Percentiles rank a stretch among this genome's conserved stretches.
Conservation (phyloP, 2,797 vertebrate species). For the Coregonus sp. region DNA sequence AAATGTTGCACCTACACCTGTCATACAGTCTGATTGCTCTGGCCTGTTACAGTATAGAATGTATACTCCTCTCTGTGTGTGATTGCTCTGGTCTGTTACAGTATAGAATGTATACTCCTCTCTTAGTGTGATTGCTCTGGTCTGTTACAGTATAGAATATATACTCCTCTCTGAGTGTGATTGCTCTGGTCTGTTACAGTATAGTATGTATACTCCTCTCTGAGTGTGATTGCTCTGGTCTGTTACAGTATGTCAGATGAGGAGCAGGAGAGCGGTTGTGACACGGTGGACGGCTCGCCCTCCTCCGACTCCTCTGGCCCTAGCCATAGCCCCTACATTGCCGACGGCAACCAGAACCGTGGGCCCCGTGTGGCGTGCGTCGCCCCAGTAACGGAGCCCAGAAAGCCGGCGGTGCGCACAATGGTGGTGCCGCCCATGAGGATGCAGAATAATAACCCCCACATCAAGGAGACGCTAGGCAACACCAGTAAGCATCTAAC, state of each 20-base stretch:
- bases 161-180: not conserved
- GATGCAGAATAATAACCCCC: conserved; percentile 81
- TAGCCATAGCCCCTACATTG: conserved; percentile 84
- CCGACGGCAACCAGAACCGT: conserved; percentile 81
- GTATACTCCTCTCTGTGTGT: too few relatives aligned
- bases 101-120: too few relatives aligned
- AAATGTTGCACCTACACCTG: not conserved
- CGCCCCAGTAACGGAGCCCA: conserved; percentile 78
- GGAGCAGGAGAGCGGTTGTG: conserved; percentile 94
- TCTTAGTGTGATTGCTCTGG: too few relatives aligned
- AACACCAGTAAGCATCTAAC: conserved; percentile 78
- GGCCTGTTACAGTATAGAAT: too few relatives aligned
- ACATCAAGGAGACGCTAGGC: conserved; percentile 71
- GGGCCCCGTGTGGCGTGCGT: conserved; percentile 75
- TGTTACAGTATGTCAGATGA: conserved; percentile 91
- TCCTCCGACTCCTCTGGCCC: conserved; percentile 87
- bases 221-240: conserved; percentile 19
- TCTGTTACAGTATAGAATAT: too few relatives aligned
- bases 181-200: not conserved
- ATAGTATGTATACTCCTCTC: not conserved
- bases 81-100: too few relatives aligned
- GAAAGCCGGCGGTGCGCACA: conserved; percentile 85
- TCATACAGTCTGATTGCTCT: too few relatives aligned
- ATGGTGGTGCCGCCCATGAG: conserved; percentile 91
- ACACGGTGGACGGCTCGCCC: conserved; percentile 91